These are phyloP conservation scores for Diorhabda elongata DNA, from an alignment of 1,140 invertebrate genomes.

Conservation along the genomic window DNA sequence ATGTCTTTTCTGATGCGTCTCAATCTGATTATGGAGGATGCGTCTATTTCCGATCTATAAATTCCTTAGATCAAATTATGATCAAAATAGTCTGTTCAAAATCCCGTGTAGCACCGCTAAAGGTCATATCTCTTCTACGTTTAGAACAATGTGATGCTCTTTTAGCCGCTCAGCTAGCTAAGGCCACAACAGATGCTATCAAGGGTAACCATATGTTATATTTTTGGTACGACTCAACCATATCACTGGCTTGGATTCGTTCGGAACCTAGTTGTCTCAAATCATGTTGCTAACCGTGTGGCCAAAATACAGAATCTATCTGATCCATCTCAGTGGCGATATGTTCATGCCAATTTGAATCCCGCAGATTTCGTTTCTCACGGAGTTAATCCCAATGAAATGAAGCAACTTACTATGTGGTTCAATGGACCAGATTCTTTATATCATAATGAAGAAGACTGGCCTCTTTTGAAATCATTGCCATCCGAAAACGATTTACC, in stretches of 20 bases:
- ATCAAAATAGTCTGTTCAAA: slow-evolving; percentile 13
- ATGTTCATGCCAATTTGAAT: slow-evolving; percentile 41
- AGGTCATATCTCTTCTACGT: slow-evolving; percentile 13
- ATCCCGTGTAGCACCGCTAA: slow-evolving; percentile 19
- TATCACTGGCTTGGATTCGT: slow-evolving; percentile 22
- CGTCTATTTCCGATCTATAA: slow-evolving; percentile 10
- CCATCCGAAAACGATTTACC: neutral
- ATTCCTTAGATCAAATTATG: neutral
- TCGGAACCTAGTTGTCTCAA: slow-evolving; percentile 4
- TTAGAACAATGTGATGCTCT: slow-evolving; percentile 19
- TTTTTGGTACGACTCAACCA: slow-evolving; percentile 25
- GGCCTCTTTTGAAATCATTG: neutral
- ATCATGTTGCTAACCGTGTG: slow-evolving; percentile 19
- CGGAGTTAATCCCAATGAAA: slow-evolving; percentile 34
- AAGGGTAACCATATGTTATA: neutral
- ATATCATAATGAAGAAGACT: neutral
- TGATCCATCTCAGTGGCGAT: slow-evolving; percentile 34
- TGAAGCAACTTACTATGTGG: slow-evolving; percentile 17
- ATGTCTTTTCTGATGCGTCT: slow-evolving; percentile 18
- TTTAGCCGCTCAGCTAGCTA: slow-evolving; percentile 9
- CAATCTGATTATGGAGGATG: slow-evolving; percentile 15
- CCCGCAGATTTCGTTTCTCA: slow-evolving; percentile 48
- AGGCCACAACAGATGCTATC: slow-evolving; percentile 4
- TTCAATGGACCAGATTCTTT: slow-evolving; percentile 19
- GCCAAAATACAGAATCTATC: slow-evolving; percentile 31